A percentile compares a stretch with the other conserved stretches of the same genome.
Evolutionary conservation across 2,797 vertebrate genomes (phyloP).

Genomic region (Cichlasoma orientale): DNA sequence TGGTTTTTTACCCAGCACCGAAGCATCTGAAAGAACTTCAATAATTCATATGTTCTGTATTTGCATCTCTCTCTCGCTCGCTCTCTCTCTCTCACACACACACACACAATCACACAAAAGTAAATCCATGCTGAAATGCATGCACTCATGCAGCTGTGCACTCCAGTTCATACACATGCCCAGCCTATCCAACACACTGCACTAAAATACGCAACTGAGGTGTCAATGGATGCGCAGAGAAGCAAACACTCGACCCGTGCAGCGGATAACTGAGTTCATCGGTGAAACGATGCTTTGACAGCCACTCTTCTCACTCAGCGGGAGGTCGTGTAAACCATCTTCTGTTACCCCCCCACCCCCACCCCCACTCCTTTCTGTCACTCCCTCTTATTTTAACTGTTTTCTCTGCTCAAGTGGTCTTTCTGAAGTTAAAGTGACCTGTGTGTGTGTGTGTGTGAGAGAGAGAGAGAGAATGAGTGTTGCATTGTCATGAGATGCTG

Average conservation of each 20-base stretch:
- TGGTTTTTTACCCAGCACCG: conserved; percentile 17
- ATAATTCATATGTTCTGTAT: conserved; percentile 55
- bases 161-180: neutral
- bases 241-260: neutral
- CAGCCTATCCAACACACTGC: neutral
- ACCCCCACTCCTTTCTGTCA: neutral
- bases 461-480: neutral
- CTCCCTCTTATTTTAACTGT: neutral
- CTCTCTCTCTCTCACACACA: neutral
- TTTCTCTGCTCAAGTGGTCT: neutral
- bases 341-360: neutral
- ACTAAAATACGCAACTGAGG: neutral
- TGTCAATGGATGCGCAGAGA: neutral
- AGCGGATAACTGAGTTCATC: neutral
- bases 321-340: neutral
- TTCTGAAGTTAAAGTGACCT: neutral
- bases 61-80: conserved; percentile 4
- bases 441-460: neutral
- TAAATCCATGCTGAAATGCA: neutral
- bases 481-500: conserved; percentile 24
- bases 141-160: conserved; percentile 7
- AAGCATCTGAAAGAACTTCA: conserved; percentile 45
- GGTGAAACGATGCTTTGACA: neutral
- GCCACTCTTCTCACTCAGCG: neutral
- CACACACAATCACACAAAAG: neutral